Evolutionary conservation across 2,797 vertebrate genomes (phyloP).

Genomic region (Nannoperca obscura): DNA sequence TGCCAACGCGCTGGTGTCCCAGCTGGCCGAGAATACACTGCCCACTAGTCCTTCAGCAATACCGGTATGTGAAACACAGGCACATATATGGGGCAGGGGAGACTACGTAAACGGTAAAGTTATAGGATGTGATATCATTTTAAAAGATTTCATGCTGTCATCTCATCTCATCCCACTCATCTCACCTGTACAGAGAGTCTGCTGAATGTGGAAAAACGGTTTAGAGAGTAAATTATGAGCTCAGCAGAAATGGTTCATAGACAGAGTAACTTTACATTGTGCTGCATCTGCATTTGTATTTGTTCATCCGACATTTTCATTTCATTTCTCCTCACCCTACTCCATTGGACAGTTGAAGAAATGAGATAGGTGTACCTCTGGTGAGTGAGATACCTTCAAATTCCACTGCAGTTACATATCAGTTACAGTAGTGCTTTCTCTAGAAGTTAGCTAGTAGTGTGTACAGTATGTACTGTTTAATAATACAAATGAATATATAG

Average conservation of each 20-base stretch:
- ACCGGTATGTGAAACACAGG: constrained; percentile 61
- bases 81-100: neutral
- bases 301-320: constrained; percentile 76
- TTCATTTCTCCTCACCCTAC: constrained; percentile 70
- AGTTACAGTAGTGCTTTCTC: constrained; percentile 3
- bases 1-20: constrained; percentile 89
- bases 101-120: neutral
- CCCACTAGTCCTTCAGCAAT: constrained; percentile 87
- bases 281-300: constrained; percentile 38
- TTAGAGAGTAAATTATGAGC: constrained; percentile 8
- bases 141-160: constrained; percentile 25
- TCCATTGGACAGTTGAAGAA: constrained; percentile 78
- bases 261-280: constrained; percentile 8
- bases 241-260: constrained; percentile 2
- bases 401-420: constrained; percentile 21
- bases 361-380: constrained; percentile 75
- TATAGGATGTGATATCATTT: neutral
- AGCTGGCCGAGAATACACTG: constrained; percentile 92
- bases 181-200: constrained; percentile 15
- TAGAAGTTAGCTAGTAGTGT: neutral
- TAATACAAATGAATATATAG: neutral
- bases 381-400: constrained; percentile 75
- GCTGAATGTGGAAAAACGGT: constrained; percentile 31
- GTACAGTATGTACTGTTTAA: neutral
- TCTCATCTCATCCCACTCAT: constrained; percentile 49